Evolutionary conservation across 2,888 invertebrate species (phyloP), one percentile per base, ranked within the genome.

Genomic region (Trichacis sp.): DNA sequence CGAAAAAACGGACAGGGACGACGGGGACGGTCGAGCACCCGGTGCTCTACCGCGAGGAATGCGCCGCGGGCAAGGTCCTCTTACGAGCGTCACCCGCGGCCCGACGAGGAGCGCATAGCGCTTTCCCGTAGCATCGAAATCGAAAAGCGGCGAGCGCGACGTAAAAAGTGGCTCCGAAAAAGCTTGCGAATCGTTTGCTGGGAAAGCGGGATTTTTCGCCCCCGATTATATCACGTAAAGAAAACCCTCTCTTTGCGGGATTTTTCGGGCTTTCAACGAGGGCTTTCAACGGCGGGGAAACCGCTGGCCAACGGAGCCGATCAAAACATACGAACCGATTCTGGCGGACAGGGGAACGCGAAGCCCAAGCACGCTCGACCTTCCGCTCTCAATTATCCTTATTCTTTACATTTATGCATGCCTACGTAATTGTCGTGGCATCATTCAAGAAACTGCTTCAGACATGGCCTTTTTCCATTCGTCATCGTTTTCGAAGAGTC

Each of bases 391-490:
- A 56, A 50, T 24, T 38, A 15, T 43, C 47, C 52, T 62, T 56
- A 60, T 72, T 71, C 70, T 68, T 65, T 71, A 52, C 24, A 24
- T 24, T 24, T 24, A n/a, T n/a, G n/a, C n/a, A n/a, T n/a, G n/a
- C n/a, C n/a, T n/a, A n/a, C n/a, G n/a, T n/a, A n/a, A n/a, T n/a
- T n/a, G n/a, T n/a, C n/a, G n/a, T n/a, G n/a, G n/a, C n/a, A n/a
- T n/a, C n/a, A n/a, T n/a, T n/a, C n/a, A n/a, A n/a, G n/a, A n/a
- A n/a, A n/a, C n/a, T n/a, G n/a, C n/a, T n/a, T n/a, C n/a, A n/a
- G n/a, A n/a, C n/a, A n/a, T n/a, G n/a, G n/a, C n/a, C n/a, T n/a
- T n/a, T n/a, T n/a, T n/a, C n/a, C n/a, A n/a, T n/a, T n/a, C n/a
- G n/a, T n/a, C n/a, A n/a, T n/a, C n/a, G n/a, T n/a, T n/a, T n/a